Percentiles rank a stretch among this genome's conserved stretches.
Evolutionary conservation across 2,797 vertebrate species (phyloP).

Genomic region (Xenops minutus): DNA sequence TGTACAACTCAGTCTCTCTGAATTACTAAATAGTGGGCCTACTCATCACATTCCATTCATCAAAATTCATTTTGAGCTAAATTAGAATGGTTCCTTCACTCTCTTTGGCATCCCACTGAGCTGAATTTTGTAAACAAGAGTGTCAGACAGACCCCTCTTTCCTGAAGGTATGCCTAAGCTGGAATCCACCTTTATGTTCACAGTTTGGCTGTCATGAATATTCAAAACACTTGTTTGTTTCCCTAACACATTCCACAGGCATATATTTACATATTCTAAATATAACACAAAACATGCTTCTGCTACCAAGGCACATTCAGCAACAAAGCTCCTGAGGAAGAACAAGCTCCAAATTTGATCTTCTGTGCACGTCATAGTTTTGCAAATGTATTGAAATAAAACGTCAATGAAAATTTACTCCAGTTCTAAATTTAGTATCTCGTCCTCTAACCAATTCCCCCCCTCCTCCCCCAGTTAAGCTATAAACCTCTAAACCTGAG

Average conservation of each 20-base stretch:
- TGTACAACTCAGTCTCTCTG: background rate
- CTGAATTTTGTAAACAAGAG: background rate
- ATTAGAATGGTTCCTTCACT: background rate
- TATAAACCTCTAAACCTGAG: background rate
- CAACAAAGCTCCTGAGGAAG: background rate
- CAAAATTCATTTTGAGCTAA: background rate
- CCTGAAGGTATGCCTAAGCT: background rate
- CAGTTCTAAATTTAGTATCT: background rate
- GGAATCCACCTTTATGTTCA: background rate
- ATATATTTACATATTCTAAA: background rate
- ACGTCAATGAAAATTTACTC: background rate
- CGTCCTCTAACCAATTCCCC: background rate
- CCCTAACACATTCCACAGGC: background rate
- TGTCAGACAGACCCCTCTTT: background rate
- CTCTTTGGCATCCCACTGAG: background rate
- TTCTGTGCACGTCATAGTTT: background rate
- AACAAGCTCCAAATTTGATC: background rate
- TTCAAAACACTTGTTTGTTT: background rate
- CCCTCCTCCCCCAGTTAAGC: background rate
- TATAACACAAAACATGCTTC: background rate
- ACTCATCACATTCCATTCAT: background rate
- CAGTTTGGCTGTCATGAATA: background rate
- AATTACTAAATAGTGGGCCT: background rate
- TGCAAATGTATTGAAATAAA: background rate
- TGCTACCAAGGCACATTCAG: background rate